Conservation (phyloP, 2,113 vertebrate genomes). For the Crotalus viridis region DNA sequence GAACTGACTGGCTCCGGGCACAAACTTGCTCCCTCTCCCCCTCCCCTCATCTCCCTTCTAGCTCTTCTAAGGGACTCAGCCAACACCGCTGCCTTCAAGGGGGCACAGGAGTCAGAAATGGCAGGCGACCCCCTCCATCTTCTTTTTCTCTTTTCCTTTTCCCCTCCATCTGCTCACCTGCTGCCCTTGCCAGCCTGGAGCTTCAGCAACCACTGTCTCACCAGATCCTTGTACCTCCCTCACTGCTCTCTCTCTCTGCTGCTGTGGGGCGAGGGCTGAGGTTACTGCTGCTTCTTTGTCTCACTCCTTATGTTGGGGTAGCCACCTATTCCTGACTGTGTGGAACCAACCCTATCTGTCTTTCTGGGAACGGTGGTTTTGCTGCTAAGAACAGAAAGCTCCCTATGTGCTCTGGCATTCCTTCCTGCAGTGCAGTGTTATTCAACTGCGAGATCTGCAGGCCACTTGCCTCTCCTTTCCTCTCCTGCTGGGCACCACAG, state of each 20-base stretch:
- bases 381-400: constrained; percentile 32
- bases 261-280: constrained; percentile 24
- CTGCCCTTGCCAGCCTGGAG: not conserved
- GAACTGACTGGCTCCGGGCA: constrained; percentile 48
- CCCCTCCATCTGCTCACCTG: not conserved
- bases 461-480: constrained; percentile 5
- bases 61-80: constrained; percentile 43
- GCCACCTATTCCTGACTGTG: not conserved
- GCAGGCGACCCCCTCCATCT: constrained; percentile 12
- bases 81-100: constrained; percentile 37
- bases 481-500: constrained; percentile 39
- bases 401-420: constrained; percentile 5
- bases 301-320: not conserved
- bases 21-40: constrained; percentile 45
- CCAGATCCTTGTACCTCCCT: constrained; percentile 35
- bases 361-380: constrained; percentile 23
- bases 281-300: constrained; percentile 25
- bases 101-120: constrained; percentile 26
- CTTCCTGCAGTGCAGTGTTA: not conserved
- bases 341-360: not conserved
- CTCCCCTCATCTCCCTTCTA: constrained; percentile 48
- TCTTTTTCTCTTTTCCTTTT: not conserved
- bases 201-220: constrained; percentile 29
- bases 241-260: not conserved
- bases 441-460: not conserved